Evolutionary conservation across 1,140 invertebrate genomes (phyloP).

Genomic region (Choristoneura fumiferana): DNA sequence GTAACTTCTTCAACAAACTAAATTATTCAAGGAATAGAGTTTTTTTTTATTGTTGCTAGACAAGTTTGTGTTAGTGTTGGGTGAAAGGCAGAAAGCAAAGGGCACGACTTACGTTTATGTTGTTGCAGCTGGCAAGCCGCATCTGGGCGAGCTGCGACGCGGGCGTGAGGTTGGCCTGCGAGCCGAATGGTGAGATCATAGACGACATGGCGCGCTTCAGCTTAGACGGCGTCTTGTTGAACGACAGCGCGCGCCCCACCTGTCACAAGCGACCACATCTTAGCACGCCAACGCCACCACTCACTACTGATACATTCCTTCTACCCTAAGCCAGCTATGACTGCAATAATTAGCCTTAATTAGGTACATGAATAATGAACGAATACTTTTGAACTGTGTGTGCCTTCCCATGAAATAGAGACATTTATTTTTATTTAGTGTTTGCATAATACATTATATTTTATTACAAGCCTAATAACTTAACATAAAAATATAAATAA

Average conservation of each 20-base stretch:
- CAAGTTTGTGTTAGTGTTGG: too few species aligned
- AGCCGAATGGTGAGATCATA: constrained; percentile 93
- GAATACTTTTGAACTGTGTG: too few species aligned
- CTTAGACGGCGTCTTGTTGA: constrained; percentile 96
- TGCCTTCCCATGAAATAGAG: too few species aligned
- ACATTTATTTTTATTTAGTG: too few species aligned
- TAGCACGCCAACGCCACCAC: background rate
- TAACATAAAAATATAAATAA: too few species aligned
- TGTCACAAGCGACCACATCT: constrained; percentile 27
- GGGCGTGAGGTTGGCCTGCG: constrained; percentile 87
- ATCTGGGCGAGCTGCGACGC: constrained; percentile 85
- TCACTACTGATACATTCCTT: background rate
- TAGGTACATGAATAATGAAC: too few species aligned
- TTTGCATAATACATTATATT: too few species aligned
- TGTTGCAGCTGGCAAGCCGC: constrained; percentile 90
- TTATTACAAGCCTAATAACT: too few species aligned
- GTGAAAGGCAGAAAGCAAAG: too few species aligned
- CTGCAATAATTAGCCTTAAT: background rate
- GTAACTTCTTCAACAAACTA: too few species aligned
- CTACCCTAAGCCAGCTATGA: background rate
- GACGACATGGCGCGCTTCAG: constrained; percentile 95
- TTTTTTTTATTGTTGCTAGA: too few species aligned
- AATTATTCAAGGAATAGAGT: too few species aligned
- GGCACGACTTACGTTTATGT: constrained; percentile 91
- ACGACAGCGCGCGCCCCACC: constrained; percentile 94